Evolutionary conservation across 2,888 invertebrate species (phyloP).

Genomic region (Tetramorium bicarinatum): DNA sequence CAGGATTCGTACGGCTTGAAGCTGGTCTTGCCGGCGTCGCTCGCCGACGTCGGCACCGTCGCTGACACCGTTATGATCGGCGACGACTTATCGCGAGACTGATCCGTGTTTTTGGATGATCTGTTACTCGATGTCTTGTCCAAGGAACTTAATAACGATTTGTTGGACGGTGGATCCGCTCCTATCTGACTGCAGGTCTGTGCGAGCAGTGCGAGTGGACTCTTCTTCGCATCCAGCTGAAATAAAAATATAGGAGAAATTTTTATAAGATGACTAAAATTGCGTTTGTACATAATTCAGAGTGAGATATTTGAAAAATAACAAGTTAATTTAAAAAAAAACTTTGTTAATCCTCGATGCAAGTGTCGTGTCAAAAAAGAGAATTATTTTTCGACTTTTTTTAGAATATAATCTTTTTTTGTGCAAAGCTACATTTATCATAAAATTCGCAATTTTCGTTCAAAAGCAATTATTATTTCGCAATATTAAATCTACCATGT

Average conservation of each 20-base stretch:
- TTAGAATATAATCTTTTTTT: background rate
- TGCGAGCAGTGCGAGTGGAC: slow-evolving; percentile 97
- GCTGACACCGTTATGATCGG: slow-evolving; percentile 52
- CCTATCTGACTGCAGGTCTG: slow-evolving; percentile 99
- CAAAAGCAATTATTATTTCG: background rate
- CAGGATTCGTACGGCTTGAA: slow-evolving; percentile 93
- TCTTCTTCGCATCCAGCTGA: slow-evolving; percentile 99
- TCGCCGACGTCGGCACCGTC: slow-evolving; percentile 43
- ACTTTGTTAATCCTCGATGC: background rate
- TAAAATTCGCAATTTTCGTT: background rate
- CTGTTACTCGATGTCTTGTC: slow-evolving; percentile 90
- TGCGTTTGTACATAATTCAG: background rate
- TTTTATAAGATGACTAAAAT: background rate
- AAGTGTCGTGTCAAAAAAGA: background rate
- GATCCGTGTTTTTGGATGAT: slow-evolving; percentile 84
- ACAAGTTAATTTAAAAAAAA: background rate
- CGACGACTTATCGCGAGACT: slow-evolving; percentile 89
- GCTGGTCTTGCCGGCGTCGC: slow-evolving; percentile 68
- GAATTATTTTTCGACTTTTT: background rate
- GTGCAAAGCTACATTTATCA: background rate
- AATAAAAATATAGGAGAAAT: slow-evolving; percentile 76
- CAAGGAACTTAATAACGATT: slow-evolving; percentile 91
- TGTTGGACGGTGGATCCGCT: slow-evolving; percentile 92
- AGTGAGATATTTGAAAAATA: background rate
- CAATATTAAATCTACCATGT: background rate